Conservation (phyloP, 53 echinoderm and acorn worm genomes). For the Apostichopus leukothele region DNA sequence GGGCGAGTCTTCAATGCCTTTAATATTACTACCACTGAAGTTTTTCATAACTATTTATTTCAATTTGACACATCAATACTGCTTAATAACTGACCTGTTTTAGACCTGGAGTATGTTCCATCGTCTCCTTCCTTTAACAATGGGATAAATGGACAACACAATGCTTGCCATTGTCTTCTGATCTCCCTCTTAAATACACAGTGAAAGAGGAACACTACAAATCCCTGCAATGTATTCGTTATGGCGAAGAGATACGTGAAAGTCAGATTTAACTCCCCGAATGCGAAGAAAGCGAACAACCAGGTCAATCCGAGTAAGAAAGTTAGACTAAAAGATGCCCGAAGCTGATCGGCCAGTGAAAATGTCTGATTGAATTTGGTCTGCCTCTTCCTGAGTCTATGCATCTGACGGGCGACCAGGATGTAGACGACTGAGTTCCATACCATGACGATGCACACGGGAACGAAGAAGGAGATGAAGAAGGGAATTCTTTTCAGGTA, state of each 20-base stretch:
- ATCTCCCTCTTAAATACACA: constrained; percentile 83
- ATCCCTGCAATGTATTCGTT: constrained; percentile 83
- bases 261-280: constrained; percentile 73
- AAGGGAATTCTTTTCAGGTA: constrained; percentile 74
- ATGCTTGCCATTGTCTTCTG: constrained; percentile 68
- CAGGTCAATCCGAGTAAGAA: constrained; percentile 92
- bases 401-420: constrained; percentile 78
- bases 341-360: constrained; percentile 67
- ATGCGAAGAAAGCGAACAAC: constrained; percentile 79
- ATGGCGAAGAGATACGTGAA: constrained; percentile 89
- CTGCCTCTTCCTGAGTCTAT: constrained; percentile 70
- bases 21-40: no score
- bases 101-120: constrained; percentile 1
- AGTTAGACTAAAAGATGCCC: constrained; percentile 81
- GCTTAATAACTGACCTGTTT: background rate
- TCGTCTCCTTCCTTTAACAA: constrained; percentile 56
- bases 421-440: constrained; percentile 83
- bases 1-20: no score
- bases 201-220: constrained; percentile 78
- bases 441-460: constrained; percentile 74
- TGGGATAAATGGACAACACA: constrained; percentile 74
- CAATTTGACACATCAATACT: no score
- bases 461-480: constrained; percentile 72
- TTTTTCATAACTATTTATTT: no score
- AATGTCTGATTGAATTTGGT: constrained; percentile 68